Base-by-base conservation (phyloP, 1,140 invertebrate genomes). In the Atta texana region DNA sequence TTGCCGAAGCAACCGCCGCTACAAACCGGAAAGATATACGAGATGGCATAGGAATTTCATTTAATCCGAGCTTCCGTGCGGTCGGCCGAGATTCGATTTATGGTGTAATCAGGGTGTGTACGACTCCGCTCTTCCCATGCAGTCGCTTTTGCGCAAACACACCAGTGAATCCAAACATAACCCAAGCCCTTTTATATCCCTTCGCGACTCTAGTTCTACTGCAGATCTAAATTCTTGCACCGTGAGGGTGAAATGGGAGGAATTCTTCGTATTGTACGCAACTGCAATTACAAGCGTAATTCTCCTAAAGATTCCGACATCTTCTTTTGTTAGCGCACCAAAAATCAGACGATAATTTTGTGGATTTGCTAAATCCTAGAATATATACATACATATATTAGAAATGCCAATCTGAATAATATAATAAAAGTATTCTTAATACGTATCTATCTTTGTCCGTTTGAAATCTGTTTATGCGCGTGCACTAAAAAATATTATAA, bases 81-180 rank as follows among this genome's bases (percentile, higher is more conserved):
- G 91, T 93, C 93, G 93, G 90, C 93, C 92, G 93, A 94, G 93
- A 94, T 94, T 94, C 93, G 93, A 94, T 94, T 94, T 94, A 94
- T 94, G 92, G 93, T 89, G 93, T 94, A 94, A 94, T 94, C 93
- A 93, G 93, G 92, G 89, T 93, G 89, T 88, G 91, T 90, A 89
- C 89, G 90, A 91, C 88, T 91, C 68, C 74, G 88, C 80, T 86
- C 77, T 86, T 84, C 74, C 72, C 89, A 16, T 59, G 84, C 51
- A 80, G 24, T 85, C 84, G 78, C 84, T 76, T 75, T 86, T 81
- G 86, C 77, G 51, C 64, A 69, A 88, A 51, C 81, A 80, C 81
- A 59, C 84, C 39, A 39, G 10, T 18, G 18, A 80, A 53, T 77
- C 74, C 75, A 90, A 88, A 88, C 72, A 81, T 74, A 76, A 84